phyloP scores from a whole-genome alignment of 2,888 invertebrate species.

The Chrysodeixis includens region DNA sequence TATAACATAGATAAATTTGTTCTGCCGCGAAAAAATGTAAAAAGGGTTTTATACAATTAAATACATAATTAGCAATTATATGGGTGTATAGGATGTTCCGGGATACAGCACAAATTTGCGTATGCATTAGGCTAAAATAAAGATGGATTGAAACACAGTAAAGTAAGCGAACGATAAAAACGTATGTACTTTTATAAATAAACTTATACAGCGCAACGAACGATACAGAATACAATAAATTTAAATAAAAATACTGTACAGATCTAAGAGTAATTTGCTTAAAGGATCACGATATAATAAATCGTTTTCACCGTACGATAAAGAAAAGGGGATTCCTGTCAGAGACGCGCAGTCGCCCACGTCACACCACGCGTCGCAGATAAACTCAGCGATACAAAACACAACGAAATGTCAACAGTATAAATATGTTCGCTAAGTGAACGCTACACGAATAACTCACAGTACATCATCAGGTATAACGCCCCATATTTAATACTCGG shows the following conservation, averaged over 20 bases:
- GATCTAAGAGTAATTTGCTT: constrained; percentile 49
- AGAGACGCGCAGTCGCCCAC: constrained; percentile 17
- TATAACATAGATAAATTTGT: background rate
- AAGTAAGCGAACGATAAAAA: too few species aligned
- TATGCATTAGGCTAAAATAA: too few species aligned
- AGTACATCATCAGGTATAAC: background rate
- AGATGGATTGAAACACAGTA: too few species aligned
- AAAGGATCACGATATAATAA: constrained; percentile 55
- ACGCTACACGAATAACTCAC: constrained; percentile 9
- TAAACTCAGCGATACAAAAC: constrained; percentile 50
- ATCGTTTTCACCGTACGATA: constrained; percentile 53
- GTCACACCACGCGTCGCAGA: constrained; percentile 36
- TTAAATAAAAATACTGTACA: constrained; percentile 42
- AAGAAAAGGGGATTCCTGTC: constrained; percentile 51
- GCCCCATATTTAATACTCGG: background rate
- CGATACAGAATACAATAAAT: constrained; percentile 14
- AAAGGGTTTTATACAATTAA: too few species aligned
- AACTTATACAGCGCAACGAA: too few species aligned
- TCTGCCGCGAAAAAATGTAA: background rate
- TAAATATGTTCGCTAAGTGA: constrained; percentile 22
- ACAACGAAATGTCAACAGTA: constrained; percentile 40
- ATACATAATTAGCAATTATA: too few species aligned
- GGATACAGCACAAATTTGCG: too few species aligned
- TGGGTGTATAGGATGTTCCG: too few species aligned
- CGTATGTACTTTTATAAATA: too few species aligned